phyloP scores from a whole-genome alignment of 2,113 vertebrate genomes.

The Cariama cristata region DNA sequence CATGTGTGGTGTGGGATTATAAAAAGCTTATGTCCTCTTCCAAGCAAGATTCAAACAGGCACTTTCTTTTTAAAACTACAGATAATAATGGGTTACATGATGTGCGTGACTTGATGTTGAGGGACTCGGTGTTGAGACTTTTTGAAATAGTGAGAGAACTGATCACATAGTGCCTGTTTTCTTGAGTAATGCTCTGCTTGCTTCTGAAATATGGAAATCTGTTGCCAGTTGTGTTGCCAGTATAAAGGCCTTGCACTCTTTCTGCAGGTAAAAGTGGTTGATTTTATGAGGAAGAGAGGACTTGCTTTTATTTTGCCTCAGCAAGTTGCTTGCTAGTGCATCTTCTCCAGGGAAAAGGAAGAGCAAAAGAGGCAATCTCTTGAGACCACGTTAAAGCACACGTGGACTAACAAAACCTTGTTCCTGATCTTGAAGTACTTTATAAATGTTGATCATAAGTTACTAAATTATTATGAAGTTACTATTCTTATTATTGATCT shows the following conservation, averaged over 20 bases:
- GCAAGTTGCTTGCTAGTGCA: neutral
- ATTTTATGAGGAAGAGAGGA: neutral
- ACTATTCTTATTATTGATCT: neutral
- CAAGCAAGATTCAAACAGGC: neutral
- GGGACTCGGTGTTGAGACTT: neutral
- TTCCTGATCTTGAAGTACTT: neutral
- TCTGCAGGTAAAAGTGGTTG: neutral
- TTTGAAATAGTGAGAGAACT: neutral
- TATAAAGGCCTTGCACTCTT: neutral
- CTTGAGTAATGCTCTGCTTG: neutral
- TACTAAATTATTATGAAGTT: neutral
- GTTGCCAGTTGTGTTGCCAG: neutral
- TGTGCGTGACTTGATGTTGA: neutral
- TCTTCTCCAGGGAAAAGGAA: neutral
- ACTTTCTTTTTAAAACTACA: neutral
- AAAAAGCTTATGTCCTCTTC: neutral
- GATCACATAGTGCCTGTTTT: neutral
- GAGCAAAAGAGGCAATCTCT: neutral
- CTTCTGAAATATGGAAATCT: neutral
- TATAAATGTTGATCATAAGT: neutral
- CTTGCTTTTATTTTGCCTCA: neutral
- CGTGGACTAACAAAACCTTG: neutral
- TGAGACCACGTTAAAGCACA: neutral
- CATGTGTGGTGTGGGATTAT: rapidly evolving
- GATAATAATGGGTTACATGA: neutral